Evolutionary conservation across 2,113 vertebrate genomes (phyloP).

Genomic region (Salvator merianae): DNA sequence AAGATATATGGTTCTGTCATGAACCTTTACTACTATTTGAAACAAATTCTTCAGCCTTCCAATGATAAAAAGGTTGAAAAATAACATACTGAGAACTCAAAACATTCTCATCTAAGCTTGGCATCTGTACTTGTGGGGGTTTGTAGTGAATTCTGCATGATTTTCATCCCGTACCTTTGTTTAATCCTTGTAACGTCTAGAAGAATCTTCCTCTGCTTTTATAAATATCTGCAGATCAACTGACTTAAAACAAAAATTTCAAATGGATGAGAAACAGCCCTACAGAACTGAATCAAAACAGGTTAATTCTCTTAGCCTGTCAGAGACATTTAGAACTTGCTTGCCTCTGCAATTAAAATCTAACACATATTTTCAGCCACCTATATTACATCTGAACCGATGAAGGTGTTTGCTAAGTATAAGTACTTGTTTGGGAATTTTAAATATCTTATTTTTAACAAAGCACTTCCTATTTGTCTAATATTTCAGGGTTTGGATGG

Average conservation of each 20-base stretch:
- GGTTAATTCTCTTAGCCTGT: not conserved
- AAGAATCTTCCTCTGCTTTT: constrained; percentile 29
- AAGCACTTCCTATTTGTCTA: constrained; percentile 23
- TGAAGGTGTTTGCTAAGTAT: constrained; percentile 32
- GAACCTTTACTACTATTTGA: not conserved
- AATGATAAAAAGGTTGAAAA: not conserved
- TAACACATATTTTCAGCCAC: accelerated
- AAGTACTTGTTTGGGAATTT: not conserved
- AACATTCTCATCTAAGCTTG: constrained; percentile 31
- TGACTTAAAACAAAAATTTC: not conserved
- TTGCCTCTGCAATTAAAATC: not conserved
- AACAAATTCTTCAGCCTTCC: not conserved
- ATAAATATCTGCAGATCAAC: constrained; percentile 4
- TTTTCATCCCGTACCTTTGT: not conserved
- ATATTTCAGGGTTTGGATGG: constrained; percentile 88
- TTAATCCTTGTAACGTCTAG: constrained; percentile 1
- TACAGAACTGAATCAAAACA: not conserved
- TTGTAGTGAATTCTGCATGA: not conserved
- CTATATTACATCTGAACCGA: constrained; percentile 46
- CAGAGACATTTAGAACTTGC: constrained; percentile 2
- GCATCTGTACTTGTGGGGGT: not conserved
- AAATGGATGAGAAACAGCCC: not conserved
- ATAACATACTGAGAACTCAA: not conserved
- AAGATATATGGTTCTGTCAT: accelerated
- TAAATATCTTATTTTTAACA: not conserved